A percentile compares a stretch with the other conserved stretches of the same genome.
phyloP scores from a whole-genome alignment of 2,888 invertebrate genomes.

The Escarpia spicata region DNA sequence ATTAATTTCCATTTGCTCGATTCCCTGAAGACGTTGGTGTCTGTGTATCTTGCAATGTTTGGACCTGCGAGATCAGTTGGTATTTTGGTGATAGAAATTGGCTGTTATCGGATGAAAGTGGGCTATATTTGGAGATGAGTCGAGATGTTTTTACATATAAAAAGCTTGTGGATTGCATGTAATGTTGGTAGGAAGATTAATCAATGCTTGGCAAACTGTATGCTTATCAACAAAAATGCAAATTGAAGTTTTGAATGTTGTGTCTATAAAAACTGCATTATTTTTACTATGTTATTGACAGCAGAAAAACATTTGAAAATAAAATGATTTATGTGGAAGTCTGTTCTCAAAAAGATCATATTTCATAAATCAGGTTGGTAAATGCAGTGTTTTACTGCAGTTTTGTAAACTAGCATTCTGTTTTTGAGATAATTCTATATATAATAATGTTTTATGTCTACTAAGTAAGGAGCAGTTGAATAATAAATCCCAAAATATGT shows the following conservation, averaged over 20 bases:
- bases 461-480: no score
- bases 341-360: no score
- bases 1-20: conserved; percentile 13
- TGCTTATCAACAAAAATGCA: not conserved
- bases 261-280: not conserved
- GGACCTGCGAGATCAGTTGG: not conserved
- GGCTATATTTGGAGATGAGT: not conserved
- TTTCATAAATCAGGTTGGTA: no score
- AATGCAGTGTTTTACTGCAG: no score
- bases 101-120: not conserved
- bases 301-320: not conserved
- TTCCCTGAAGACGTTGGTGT: not conserved
- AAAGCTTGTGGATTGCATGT: not conserved
- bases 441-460: no score
- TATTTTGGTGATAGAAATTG: not conserved
- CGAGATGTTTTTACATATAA: not conserved
- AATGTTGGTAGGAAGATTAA: not conserved
- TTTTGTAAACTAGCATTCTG: no score
- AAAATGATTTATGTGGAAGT: no score
- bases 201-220: not conserved
- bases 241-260: not conserved
- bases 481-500: no score
- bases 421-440: no score
- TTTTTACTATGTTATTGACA: not conserved
- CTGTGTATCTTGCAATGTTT: not conserved